Evolutionary conservation across 1,140 invertebrate genomes (phyloP).

Genomic region (Eupeodes corollae): DNA sequence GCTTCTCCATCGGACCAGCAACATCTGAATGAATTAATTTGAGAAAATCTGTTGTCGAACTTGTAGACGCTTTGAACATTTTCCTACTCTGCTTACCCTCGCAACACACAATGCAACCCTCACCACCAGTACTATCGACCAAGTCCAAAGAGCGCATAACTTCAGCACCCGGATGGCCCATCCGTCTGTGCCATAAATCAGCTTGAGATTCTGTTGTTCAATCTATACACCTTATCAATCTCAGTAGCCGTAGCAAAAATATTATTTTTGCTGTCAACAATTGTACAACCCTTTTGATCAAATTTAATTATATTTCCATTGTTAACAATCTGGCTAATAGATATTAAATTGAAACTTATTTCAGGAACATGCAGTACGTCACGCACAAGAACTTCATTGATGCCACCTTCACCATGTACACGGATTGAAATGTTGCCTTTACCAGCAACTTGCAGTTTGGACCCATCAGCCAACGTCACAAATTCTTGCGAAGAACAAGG

Average conservation of each 20-base stretch:
- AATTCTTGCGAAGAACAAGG: neutral
- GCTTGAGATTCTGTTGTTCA: no score
- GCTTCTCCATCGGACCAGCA: no score
- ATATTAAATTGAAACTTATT: constrained; percentile 21
- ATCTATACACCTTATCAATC: constrained; percentile 17
- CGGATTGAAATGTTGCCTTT: neutral
- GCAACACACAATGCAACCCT: neutral
- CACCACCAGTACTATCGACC: neutral
- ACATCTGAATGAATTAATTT: no score
- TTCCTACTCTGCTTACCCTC: constrained; percentile 3
- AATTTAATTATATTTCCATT: constrained; percentile 22
- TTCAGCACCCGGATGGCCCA: no score
- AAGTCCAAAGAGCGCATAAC: no score
- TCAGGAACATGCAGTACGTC: no score
- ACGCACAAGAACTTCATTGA: constrained; percentile 16
- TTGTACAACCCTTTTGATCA: constrained; percentile 15
- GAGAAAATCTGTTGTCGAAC: constrained; percentile 29
- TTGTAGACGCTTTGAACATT: constrained; percentile 11
- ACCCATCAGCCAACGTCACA: neutral
- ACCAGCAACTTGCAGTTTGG: neutral
- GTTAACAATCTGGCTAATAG: constrained; percentile 25
- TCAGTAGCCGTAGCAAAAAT: constrained; percentile 14
- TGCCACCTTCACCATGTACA: neutral
- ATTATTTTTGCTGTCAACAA: constrained; percentile 15
- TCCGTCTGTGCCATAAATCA: constrained; percentile 17